Evolutionary conservation across 1,140 invertebrate species (phyloP).

Genomic region (Archegozetes longisetosus): DNA sequence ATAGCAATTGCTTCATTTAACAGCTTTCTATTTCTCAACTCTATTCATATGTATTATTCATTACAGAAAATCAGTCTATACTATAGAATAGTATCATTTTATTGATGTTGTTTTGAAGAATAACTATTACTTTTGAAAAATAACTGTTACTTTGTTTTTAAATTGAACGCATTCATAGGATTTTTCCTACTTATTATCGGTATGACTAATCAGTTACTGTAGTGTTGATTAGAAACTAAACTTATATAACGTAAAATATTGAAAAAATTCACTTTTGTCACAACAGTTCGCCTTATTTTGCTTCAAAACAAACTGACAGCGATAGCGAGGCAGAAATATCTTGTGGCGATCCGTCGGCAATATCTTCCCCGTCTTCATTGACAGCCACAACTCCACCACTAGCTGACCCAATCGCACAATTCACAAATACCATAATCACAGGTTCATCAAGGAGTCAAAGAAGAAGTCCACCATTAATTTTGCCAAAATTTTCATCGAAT

Average conservation of each 20-base stretch:
- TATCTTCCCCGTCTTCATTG: background rate
- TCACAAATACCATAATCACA: background rate
- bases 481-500: background rate
- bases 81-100: too few species aligned
- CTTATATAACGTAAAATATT: background rate
- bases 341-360: background rate
- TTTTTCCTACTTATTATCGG: slow-evolving; percentile 13
- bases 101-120: too few species aligned
- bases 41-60: too few species aligned
- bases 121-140: too few species aligned
- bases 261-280: background rate
- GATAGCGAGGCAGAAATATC: background rate
- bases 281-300: slow-evolving; percentile 10
- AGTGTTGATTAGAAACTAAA: background rate
- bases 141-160: too few species aligned
- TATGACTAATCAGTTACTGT: background rate
- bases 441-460: background rate
- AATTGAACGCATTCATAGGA: too few species aligned
- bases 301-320: background rate
- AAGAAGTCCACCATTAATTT: background rate
- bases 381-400: background rate
- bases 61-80: too few species aligned
- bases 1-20: too few species aligned
- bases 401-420: too few species aligned
- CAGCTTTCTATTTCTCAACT: too few species aligned